phyloP scores from a whole-genome alignment of 2,113 vertebrate genomes.

The Platichthys flesus region DNA sequence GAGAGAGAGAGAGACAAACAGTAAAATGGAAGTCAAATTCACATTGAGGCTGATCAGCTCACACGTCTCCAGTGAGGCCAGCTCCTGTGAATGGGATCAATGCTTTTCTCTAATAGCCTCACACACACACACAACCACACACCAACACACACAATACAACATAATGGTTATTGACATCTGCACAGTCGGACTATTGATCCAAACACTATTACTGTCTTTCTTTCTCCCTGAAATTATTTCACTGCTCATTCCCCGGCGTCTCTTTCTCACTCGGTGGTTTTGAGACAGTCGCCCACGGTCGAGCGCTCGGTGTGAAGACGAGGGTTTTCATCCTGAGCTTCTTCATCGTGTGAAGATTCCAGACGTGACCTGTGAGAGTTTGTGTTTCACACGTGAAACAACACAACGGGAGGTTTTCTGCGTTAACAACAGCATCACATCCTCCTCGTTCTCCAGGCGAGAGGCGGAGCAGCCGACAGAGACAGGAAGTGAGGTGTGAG shows the following conservation, averaged over 20 bases:
- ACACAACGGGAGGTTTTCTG: too few relatives aligned
- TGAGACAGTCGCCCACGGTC: background rate
- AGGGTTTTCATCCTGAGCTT: too few relatives aligned
- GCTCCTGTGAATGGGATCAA: constrained; percentile 36
- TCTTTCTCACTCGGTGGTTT: background rate
- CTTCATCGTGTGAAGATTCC: too few relatives aligned
- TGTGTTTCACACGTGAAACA: too few relatives aligned
- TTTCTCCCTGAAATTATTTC: background rate
- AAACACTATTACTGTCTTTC: background rate
- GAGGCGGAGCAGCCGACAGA: too few relatives aligned
- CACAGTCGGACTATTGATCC: constrained; percentile 4
- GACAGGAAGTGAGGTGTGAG: too few relatives aligned
- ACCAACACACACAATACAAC: constrained; percentile 15
- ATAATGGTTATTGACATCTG: constrained; percentile 27
- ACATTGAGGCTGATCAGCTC: constrained; percentile 15
- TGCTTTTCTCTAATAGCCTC: constrained; percentile 6
- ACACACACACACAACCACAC: background rate
- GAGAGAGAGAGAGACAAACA: background rate
- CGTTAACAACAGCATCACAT: too few relatives aligned
- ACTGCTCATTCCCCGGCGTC: background rate
- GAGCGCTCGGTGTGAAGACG: too few relatives aligned
- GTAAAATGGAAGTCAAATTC: too few relatives aligned
- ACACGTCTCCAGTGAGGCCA: background rate
- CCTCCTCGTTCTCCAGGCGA: too few relatives aligned
- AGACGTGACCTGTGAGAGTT: too few relatives aligned